These are phyloP conservation scores for Lepidotrigona ventralis DNA, from an alignment of 1,140 invertebrate genomes.

Conservation along the genomic window DNA sequence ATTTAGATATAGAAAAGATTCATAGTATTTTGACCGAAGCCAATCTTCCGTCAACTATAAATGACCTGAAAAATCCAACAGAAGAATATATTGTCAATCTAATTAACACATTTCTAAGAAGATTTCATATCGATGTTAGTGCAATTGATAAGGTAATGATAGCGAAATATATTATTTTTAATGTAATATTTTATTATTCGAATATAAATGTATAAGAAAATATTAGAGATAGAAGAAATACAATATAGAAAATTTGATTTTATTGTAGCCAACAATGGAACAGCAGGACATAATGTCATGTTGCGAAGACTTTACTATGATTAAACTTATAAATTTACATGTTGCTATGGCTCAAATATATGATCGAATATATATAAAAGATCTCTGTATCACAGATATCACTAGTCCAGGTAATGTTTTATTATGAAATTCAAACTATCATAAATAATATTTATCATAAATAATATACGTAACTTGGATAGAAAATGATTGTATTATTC, in stretches of 20 bases:
- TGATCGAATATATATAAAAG: constrained; percentile 65
- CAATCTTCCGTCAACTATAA: constrained; percentile 58
- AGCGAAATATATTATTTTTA: not conserved
- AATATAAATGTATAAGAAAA: not conserved
- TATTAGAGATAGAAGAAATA: not conserved
- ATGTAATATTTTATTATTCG: not conserved
- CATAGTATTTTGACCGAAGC: constrained; percentile 58
- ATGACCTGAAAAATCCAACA: constrained; percentile 66
- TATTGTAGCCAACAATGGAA: constrained; percentile 59
- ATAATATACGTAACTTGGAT: not conserved
- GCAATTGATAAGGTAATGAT: constrained; percentile 55
- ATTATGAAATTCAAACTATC: not conserved
- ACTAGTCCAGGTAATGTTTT: constrained; percentile 62
- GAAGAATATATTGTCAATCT: constrained; percentile 64
- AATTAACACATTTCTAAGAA: constrained; percentile 60
- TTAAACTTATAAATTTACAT: constrained; percentile 65
- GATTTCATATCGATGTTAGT: constrained; percentile 56
- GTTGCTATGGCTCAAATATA: constrained; percentile 59
- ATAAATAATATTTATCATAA: not conserved
- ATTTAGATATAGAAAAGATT: constrained; percentile 53
- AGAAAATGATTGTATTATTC: constrained; percentile 7
- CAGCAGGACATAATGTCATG: constrained; percentile 55
- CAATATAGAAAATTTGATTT: not conserved
- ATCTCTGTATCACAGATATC: constrained; percentile 68
- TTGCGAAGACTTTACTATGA: constrained; percentile 54